Percentiles rank a stretch among this genome's conserved stretches.
Evolutionary conservation across 1,140 invertebrate genomes (phyloP).

Genomic region (Ladona fulva): DNA sequence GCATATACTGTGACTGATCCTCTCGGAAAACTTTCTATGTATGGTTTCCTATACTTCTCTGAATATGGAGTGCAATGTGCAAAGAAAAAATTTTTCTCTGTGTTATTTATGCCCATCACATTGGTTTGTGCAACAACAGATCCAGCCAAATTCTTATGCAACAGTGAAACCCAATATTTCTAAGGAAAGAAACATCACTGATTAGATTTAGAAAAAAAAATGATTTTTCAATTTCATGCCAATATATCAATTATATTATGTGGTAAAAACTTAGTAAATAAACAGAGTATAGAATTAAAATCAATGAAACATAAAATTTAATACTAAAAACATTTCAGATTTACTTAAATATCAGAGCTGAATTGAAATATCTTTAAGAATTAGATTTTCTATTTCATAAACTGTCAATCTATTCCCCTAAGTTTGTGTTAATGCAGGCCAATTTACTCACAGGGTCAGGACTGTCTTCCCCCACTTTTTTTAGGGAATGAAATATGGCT

Average conservation of each 20-base stretch:
- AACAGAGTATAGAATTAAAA: too few relatives aligned
- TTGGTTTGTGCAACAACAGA: neutral
- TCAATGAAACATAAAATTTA: too few relatives aligned
- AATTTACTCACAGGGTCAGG: neutral
- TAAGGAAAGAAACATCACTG: neutral
- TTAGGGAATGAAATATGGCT: neutral
- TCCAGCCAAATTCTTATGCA: neutral
- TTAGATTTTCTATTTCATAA: too few relatives aligned
- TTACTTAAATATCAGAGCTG: too few relatives aligned
- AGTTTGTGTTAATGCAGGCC: too few relatives aligned
- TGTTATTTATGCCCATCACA: neutral
- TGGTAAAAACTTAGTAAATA: too few relatives aligned
- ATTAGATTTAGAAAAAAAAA: too few relatives aligned
- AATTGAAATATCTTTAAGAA: too few relatives aligned
- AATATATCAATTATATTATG: too few relatives aligned
- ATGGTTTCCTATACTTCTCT: neutral
- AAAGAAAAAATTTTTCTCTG: neutral
- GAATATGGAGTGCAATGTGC: neutral
- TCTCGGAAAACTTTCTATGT: neutral
- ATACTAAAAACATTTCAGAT: too few relatives aligned
- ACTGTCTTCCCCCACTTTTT: neutral
- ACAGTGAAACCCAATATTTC: neutral
- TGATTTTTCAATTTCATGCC: too few relatives aligned
- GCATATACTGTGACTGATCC: neutral
- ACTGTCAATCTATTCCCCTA: too few relatives aligned